A percentile compares a stretch with the other conserved stretches of the same genome.
These are phyloP conservation scores for Thomomys bottae DNA, from an alignment of 2,113 vertebrate genomes.

Conservation along the genomic window DNA sequence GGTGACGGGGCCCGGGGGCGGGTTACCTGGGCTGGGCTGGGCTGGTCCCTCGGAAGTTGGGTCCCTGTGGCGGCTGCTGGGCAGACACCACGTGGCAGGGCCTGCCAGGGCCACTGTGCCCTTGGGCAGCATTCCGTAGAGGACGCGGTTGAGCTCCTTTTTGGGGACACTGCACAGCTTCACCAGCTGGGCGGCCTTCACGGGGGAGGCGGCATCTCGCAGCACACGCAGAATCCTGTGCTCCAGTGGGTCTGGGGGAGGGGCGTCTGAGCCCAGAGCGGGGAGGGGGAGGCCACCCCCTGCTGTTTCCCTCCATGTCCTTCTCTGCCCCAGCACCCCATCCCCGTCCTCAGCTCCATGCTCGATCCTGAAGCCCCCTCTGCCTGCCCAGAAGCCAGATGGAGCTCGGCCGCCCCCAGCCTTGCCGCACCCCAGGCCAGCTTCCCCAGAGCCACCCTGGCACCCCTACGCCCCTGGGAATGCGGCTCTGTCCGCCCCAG, in stretches of 20 bases:
- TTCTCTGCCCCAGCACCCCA: no score
- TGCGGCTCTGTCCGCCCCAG: no score
- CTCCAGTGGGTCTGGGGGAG: conserved; percentile 30
- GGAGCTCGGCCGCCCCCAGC: no score
- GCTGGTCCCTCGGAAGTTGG: fast-evolving
- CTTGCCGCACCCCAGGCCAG: no score
- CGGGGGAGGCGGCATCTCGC: neutral
- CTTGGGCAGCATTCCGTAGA: neutral
- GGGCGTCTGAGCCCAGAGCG: no score
- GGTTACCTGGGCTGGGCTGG: neutral
- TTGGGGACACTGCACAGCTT: conserved; percentile 2
- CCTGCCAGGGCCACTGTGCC: fast-evolving
- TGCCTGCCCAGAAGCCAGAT: no score
- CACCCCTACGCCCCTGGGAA: no score
- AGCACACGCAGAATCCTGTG: conserved; percentile 38
- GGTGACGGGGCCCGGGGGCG: fast-evolving
- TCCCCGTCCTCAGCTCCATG: no score
- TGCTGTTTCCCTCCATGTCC: no score
- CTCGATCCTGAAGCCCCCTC: no score
- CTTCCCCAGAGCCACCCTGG: no score
- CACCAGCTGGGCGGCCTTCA: neutral
- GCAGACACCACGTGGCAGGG: neutral
- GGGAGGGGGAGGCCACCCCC: no score
- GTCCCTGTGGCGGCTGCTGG: fast-evolving
- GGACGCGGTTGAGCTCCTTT: neutral